Evolutionary conservation across 2,888 invertebrate genomes (phyloP).

Genomic region (Oligia strigilis): DNA sequence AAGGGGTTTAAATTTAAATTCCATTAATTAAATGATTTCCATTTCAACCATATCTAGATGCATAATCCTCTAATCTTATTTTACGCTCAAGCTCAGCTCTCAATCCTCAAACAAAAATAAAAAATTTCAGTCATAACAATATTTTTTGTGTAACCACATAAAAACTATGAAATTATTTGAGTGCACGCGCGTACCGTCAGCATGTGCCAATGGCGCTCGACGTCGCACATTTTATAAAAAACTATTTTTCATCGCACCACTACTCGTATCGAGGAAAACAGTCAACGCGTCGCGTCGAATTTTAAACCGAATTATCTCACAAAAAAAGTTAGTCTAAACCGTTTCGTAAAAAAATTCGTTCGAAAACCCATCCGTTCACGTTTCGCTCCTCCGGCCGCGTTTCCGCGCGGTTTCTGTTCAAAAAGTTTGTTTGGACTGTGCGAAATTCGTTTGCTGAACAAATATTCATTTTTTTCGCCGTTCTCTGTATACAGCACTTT

Average conservation of each 20-base stretch:
- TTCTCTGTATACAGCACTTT: constrained; percentile 72
- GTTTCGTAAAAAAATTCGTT: constrained; percentile 72
- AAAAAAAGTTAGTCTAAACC: constrained; percentile 68
- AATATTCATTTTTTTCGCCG: constrained; percentile 78
- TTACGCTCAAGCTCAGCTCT: constrained; percentile 5
- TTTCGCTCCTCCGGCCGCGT: constrained; percentile 66
- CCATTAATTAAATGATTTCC: background rate
- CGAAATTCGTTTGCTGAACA: constrained; percentile 80
- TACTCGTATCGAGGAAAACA: constrained; percentile 61
- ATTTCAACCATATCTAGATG: background rate
- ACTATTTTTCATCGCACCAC: constrained; percentile 45
- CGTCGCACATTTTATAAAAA: constrained; percentile 46
- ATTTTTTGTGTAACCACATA: constrained; percentile 35
- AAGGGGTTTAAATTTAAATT: too few relatives aligned
- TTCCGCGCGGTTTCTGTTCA: constrained; percentile 76
- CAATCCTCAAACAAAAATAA: constrained; percentile 33
- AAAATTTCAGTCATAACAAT: constrained; percentile 26
- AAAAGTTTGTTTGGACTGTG: constrained; percentile 79
- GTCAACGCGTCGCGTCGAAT: constrained; percentile 63
- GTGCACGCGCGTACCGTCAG: constrained; percentile 45
- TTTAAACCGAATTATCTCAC: constrained; percentile 71
- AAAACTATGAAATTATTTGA: constrained; percentile 53
- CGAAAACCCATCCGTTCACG: constrained; percentile 72
- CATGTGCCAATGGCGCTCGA: constrained; percentile 22
- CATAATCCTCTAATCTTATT: constrained; percentile 3